A percentile compares a stretch with the other conserved stretches of the same genome.
Conservation (phyloP, 1,140 invertebrate species). For the Acromyrmex echinatior region DNA sequence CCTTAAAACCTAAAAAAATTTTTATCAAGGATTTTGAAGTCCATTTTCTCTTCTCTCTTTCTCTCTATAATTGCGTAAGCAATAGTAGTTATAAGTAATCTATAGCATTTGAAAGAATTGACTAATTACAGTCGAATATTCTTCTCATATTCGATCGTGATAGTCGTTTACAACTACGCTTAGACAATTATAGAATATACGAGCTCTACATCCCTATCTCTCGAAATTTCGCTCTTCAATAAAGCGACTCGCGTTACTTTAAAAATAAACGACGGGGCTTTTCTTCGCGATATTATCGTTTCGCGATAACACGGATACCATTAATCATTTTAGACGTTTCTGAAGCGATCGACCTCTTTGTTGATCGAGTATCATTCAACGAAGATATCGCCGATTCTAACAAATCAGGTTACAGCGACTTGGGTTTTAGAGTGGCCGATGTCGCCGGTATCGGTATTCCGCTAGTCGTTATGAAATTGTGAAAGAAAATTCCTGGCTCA, state of each 20-base stretch:
- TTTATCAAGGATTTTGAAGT: background rate
- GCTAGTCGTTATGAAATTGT: background rate
- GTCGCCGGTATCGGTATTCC: background rate
- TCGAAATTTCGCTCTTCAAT: background rate
- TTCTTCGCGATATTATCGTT: conserved; percentile 9
- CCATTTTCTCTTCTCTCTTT: too few species aligned
- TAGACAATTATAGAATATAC: too few species aligned
- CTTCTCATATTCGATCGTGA: too few species aligned
- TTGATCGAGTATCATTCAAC: conserved; percentile 6
- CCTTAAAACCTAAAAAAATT: background rate
- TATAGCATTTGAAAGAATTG: too few species aligned
- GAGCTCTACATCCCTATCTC: too few species aligned
- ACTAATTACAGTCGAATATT: too few species aligned
- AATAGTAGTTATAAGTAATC: too few species aligned
- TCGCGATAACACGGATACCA: background rate
- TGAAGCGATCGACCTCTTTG: conserved; percentile 1
- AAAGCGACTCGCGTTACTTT: background rate
- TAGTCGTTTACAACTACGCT: too few species aligned
- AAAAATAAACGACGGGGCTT: background rate
- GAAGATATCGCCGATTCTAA: conserved; percentile 6
- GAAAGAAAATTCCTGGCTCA: background rate
- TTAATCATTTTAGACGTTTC: conserved; percentile 32
- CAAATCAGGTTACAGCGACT: conserved; percentile 31
- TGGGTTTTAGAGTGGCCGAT: background rate
- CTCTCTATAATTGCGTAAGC: too few species aligned